Evolutionary conservation across 2,113 vertebrate species (phyloP), one percentile per base, ranked within the genome.

Genomic region (Leuciscus idus): DNA sequence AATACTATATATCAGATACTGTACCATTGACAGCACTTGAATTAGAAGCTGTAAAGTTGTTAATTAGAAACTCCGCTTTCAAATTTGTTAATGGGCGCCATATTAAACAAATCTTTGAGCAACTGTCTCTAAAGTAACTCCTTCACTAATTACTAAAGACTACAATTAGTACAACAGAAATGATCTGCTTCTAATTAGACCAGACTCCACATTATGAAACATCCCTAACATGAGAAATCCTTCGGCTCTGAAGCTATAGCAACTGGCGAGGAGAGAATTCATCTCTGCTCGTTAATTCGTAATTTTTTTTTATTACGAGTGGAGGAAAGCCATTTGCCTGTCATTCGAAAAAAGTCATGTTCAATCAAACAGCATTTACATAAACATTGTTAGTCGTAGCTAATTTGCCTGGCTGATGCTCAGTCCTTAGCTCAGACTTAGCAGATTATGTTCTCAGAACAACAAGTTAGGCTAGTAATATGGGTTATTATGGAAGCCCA

Each of bases 81-180:
- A 72, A 81, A 84, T 89, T 87, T 70, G 84, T 81, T 90, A 90
- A 91, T 90, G 66, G 80, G 64, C 62, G 15, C 62, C 59, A 76
- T 85, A 85, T 90, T 90, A 57, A 87, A 81, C 75, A 88, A 89
- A 90, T 83, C 88, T 83, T 57, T 61, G 62, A 87, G 78, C 79
- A 68, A 86, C 84, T 52, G 81, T 55, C 84, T 86, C 84, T 81
- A 70, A 89, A 85, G 88, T 85, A 52, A 86, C 80, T 82, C 84
- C 62, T 82, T 81, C 61, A 52, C 88, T 89, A 91, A 91, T 90
- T 90, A 88, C 85, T 72, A 84, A 77, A 70, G 70, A 86, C 74
- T 83, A 89, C 89, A 88, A 90, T 89, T 89, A 90, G 70, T 66
- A 57, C 57, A 68, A 72, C 78, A 86, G 86, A 88, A 87, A 87